Conservation (phyloP, 2,888 invertebrate species). For the Drosophila melanocephala region DNA sequence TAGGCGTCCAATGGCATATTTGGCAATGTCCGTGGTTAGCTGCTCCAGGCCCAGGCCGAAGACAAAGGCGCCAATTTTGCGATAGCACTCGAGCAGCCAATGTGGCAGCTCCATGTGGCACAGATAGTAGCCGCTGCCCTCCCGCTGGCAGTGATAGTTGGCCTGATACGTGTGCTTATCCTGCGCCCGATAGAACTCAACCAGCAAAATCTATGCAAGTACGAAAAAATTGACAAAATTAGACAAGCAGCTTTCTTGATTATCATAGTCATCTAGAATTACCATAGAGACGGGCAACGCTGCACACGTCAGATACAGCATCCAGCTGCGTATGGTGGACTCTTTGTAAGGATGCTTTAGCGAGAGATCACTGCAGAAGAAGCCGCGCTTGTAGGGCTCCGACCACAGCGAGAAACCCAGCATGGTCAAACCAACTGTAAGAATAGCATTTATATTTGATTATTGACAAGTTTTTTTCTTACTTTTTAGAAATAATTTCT, state of each 20-base stretch:
- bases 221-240: conserved; percentile 18
- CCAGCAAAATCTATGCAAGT: conserved; percentile 88
- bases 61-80: conserved; percentile 91
- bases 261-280: conserved; percentile 74
- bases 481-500: no score
- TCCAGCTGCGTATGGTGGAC: conserved; percentile 92
- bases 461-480: not conserved
- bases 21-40: conserved; percentile 95
- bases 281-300: conserved; percentile 91
- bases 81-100: conserved; percentile 91
- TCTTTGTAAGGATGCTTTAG: conserved; percentile 94
- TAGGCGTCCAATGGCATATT: conserved; percentile 96
- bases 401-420: conserved; percentile 90
- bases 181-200: conserved; percentile 88
- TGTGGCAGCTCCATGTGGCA: conserved; percentile 87
- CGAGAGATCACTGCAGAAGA: conserved; percentile 97
- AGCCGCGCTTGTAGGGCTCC: conserved; percentile 92
- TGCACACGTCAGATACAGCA: conserved; percentile 92
- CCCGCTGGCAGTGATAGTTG: conserved; percentile 72
- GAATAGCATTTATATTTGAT: not conserved
- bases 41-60: conserved; percentile 95
- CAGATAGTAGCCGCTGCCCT: conserved; percentile 87
- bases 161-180: conserved; percentile 28
- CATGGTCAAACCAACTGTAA: conserved; percentile 91
- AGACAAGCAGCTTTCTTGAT: not conserved